Conservation (phyloP, 2,113 vertebrate species). For the Benitochromis conjunctus region DNA sequence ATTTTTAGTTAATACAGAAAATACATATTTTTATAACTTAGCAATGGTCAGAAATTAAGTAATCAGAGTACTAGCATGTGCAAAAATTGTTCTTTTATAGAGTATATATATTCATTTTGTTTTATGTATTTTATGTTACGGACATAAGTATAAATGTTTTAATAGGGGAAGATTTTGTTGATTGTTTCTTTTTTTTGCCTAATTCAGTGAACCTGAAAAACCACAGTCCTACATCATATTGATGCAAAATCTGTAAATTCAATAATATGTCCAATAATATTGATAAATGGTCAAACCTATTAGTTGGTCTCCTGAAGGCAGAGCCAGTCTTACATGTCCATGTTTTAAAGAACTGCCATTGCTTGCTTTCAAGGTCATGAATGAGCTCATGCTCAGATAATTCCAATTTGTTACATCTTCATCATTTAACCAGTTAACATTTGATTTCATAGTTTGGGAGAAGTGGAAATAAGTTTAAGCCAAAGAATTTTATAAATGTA, state of each 20-base stretch:
- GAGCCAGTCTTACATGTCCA: neutral
- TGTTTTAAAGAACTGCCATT: neutral
- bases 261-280: neutral
- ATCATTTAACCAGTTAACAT: neutral
- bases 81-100: neutral
- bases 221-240: constrained; percentile 28
- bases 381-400: neutral
- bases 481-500: neutral
- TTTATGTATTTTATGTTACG: neutral
- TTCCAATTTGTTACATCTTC: neutral
- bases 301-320: neutral
- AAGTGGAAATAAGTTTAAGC: neutral
- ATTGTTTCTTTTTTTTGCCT: neutral
- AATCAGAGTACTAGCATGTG: neutral
- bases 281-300: neutral
- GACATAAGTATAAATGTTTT: neutral
- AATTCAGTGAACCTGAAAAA: neutral
- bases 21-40: neutral
- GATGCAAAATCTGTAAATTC: neutral
- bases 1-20: neutral
- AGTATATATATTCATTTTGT: neutral
- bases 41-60: neutral
- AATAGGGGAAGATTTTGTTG: neutral
- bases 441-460: neutral
- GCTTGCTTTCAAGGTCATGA: neutral